Base-by-base conservation (phyloP, 2,888 invertebrate genomes). In the Arctia plantaginis region DNA sequence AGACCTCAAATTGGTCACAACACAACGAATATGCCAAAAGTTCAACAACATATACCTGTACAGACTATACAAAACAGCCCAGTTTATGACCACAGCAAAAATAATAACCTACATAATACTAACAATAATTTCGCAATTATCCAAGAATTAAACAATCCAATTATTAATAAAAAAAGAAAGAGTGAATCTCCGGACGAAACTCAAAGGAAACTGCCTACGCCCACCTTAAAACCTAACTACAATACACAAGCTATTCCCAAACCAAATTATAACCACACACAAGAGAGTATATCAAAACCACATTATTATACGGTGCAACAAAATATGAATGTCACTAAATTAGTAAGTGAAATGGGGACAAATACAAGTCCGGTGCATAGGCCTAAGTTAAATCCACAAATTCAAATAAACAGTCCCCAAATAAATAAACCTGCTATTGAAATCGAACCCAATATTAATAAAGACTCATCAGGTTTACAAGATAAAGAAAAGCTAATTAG, bases 181-280 rank as follows among this genome's bases (percentile, higher is more conserved):
- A 93, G 93, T 66, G 93, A 93, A 88, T 93, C 93, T 7, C 94
- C 94, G 0, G 94, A 94, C 80, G 93, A 93, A 74, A 83, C 86
- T 7, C 85, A 87, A 72, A 90, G 88, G 72, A 92, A 91, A 81
- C 86, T 89, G 55, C 78, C 83, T 13, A 47, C n/a, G 30, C 23
- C 44, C 69, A 66, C 65, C 8, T 15, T 66, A 0, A 82, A 82
- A 71, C 78, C 69, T 3, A 78, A 80, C 72, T 82, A 85, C n/a
- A 87, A 84, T 77, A 77, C 72, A 77, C 72, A 76, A 35, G 77
- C 71, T 66, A 44, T 39, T n/a, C 0, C 18, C 8, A 75, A 75
- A 66, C 69, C 51, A 4, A 70, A 41, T 27, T 74, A 75, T 75
- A 68, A 71, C 51, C 72, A 77, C 27, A 69, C 81, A 68, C 70